A percentile compares a stretch with the other conserved stretches of the same genome.
Evolutionary conservation across 2,888 invertebrate genomes (phyloP).

Genomic region (Nomada flava): DNA sequence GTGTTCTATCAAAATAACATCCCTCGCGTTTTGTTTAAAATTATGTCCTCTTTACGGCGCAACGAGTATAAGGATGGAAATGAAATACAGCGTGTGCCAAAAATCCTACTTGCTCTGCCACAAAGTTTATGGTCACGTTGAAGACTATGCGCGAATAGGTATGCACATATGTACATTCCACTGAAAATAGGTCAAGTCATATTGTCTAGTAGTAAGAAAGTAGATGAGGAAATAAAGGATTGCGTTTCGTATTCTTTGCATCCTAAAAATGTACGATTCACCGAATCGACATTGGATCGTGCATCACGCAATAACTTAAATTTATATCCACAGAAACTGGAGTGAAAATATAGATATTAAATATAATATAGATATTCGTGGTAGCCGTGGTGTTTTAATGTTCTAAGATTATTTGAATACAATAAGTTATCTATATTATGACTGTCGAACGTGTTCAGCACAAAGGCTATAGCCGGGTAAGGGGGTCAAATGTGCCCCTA

Average conservation of each 20-base stretch:
- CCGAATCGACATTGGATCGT: neutral
- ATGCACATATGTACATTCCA: constrained; percentile 13
- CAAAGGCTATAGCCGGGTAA: too few species aligned
- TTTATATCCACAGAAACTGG: neutral
- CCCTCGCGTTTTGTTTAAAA: neutral
- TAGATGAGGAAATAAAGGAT: constrained; percentile 12
- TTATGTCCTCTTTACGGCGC: too few species aligned
- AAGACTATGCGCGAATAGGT: neutral
- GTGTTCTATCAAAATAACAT: neutral
- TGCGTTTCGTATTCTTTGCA: neutral
- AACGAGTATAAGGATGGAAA: neutral
- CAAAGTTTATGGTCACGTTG: constrained; percentile 30
- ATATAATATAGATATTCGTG: too few species aligned
- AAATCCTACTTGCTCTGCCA: neutral
- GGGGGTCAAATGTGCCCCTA: too few species aligned
- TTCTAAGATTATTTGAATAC: too few species aligned
- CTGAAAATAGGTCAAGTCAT: constrained; percentile 29
- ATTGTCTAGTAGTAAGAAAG: constrained; percentile 11
- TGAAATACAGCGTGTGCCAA: constrained; percentile 1
- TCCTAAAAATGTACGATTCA: neutral
- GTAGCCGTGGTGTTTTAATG: too few species aligned
- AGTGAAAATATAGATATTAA: neutral
- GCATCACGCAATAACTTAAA: neutral
- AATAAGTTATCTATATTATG: too few species aligned
- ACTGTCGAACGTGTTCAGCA: too few species aligned